Evolutionary conservation across 2,888 invertebrate species (phyloP).

Genomic region (Drosophila hawaiiensis): DNA sequence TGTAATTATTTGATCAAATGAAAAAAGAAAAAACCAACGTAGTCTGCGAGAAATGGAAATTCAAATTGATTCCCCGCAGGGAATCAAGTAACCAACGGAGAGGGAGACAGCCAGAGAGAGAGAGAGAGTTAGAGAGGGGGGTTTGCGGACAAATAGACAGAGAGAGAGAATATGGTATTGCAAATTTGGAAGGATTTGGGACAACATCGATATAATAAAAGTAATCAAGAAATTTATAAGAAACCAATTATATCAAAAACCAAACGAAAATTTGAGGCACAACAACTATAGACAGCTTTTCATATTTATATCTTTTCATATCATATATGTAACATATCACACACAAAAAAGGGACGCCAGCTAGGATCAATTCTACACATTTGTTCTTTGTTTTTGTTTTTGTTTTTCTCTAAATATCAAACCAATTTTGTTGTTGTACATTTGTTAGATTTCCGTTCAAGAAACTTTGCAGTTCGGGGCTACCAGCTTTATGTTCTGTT

Average conservation of each 20-base stretch:
- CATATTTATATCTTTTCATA: constrained; percentile 19
- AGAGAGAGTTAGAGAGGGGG: constrained; percentile 4
- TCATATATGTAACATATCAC: constrained; percentile 27
- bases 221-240: constrained; percentile 45
- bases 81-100: constrained; percentile 29
- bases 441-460: constrained; percentile 80
- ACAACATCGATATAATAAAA: constrained; percentile 39
- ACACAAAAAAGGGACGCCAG: constrained; percentile 44
- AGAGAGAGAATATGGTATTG: constrained; percentile 7
- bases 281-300: constrained; percentile 65
- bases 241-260: constrained; percentile 51
- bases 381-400: constrained; percentile 28
- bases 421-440: constrained; percentile 77
- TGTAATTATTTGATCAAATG: constrained; percentile 32
- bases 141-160: constrained; percentile 20
- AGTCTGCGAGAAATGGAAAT: constrained; percentile 43
- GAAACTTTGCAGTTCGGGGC: constrained; percentile 62
- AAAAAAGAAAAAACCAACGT: constrained; percentile 13
- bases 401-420: constrained; percentile 69
- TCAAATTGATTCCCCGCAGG: constrained; percentile 18
- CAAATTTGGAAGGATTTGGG: constrained; percentile 7
- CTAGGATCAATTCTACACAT: constrained; percentile 61
- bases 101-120: constrained; percentile 21
- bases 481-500: constrained; percentile 62
- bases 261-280: constrained; percentile 54